Evolutionary conservation across 2,797 vertebrate species (phyloP).

Genomic region (Dermochelys coriacea): DNA sequence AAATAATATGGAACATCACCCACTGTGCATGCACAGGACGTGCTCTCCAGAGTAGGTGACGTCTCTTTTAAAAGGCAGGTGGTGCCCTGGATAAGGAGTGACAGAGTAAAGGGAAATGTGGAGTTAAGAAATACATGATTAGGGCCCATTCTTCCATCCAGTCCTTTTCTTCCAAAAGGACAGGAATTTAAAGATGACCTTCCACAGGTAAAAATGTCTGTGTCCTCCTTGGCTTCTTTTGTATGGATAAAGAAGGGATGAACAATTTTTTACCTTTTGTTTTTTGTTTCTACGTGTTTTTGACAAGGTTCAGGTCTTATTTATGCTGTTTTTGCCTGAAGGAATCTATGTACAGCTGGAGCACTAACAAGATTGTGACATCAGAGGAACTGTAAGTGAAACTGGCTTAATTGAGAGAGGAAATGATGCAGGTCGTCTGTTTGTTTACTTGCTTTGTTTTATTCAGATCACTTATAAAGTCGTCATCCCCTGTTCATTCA

Average conservation of each 20-base stretch:
- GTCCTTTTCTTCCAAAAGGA: background rate
- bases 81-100: background rate
- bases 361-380: no score
- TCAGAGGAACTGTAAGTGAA: no score
- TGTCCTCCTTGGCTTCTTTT: accelerated
- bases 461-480: no score
- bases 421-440: no score
- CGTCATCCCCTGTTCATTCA: no score
- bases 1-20: no score
- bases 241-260: background rate
- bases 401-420: no score
- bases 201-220: background rate
- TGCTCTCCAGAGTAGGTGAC: accelerated
- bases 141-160: background rate
- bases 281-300: background rate
- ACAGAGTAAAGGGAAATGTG: background rate
- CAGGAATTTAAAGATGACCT: background rate
- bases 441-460: no score
- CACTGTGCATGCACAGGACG: accelerated
- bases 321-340: no score
- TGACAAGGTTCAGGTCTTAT: background rate
- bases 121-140: no score
- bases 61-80: accelerated
- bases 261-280: background rate
- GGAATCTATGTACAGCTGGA: no score